Evolutionary conservation across 2,888 invertebrate genomes (phyloP).

Genomic region (Dexiosoma caninum): DNA sequence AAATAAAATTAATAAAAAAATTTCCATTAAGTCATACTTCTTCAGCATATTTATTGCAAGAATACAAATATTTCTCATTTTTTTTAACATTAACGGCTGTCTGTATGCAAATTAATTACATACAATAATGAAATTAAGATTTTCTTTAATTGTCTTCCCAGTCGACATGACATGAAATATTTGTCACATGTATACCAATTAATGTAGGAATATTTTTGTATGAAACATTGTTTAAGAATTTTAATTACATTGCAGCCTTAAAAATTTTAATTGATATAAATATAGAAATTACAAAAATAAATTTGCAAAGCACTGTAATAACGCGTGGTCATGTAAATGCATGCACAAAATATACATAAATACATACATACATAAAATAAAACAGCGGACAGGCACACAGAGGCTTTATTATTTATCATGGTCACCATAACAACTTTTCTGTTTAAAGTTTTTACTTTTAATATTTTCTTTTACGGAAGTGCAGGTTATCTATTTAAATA

Average conservation of each 20-base stretch:
- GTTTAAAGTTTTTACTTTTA: conserved; percentile 6
- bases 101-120: background rate
- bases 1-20: too few species aligned
- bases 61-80: too few species aligned
- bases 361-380: background rate
- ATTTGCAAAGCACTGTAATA: background rate
- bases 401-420: conserved; percentile 19
- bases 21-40: too few species aligned
- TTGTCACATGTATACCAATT: background rate
- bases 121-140: background rate
- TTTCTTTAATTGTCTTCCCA: background rate
- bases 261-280: conserved; percentile 36
- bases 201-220: background rate
- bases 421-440: conserved; percentile 37
- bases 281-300: too few species aligned
- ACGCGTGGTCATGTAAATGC: too few species aligned
- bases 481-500: too few species aligned
- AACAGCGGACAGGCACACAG: background rate
- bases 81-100: too few species aligned
- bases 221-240: conserved; percentile 36
- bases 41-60: too few species aligned
- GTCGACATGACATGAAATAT: background rate
- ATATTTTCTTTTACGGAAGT: too few species aligned
- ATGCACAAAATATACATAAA: background rate
- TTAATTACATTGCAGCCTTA: conserved; percentile 27